These are phyloP conservation scores for Panthera uncia DNA, from an alignment of 2,113 vertebrate species.

Conservation along the genomic window DNA sequence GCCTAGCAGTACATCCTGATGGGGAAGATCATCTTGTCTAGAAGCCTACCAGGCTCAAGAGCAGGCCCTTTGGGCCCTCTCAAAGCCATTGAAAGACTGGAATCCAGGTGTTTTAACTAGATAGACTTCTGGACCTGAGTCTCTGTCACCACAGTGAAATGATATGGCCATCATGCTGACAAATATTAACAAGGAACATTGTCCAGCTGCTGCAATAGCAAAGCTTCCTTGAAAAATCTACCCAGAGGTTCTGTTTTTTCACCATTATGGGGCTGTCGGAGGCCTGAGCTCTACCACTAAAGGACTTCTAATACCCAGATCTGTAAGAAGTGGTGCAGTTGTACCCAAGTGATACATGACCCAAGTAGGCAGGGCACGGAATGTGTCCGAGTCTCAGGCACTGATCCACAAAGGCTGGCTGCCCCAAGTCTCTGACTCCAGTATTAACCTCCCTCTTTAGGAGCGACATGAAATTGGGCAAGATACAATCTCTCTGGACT, in stretches of 20 bases:
- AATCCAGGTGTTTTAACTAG: conserved; percentile 24
- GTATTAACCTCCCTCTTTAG: neutral
- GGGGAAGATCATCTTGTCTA: neutral
- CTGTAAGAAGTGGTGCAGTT: neutral
- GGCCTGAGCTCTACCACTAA: neutral
- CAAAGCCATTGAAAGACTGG: conserved; percentile 66
- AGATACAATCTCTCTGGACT: neutral
- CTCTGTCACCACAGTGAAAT: conserved; percentile 40
- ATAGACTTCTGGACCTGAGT: conserved; percentile 45
- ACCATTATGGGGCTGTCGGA: no score
- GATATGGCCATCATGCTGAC: neutral
- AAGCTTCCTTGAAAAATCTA: conserved; percentile 44
- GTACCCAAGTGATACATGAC: neutral
- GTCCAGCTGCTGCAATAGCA: conserved; percentile 41
- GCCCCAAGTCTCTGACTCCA: neutral
- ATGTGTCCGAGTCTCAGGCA: neutral
- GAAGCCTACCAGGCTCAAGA: conserved; percentile 57
- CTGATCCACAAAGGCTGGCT: accelerated
- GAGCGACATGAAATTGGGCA: neutral
- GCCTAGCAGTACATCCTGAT: neutral
- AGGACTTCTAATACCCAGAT: neutral
- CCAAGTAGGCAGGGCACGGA: neutral
- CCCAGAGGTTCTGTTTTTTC: conserved; percentile 31
- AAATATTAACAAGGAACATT: conserved; percentile 44
- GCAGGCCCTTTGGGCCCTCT: conserved; percentile 66